Evolutionary conservation across 2,113 vertebrate species (phyloP).

Genomic region (human (Homo sapiens)): DNA sequence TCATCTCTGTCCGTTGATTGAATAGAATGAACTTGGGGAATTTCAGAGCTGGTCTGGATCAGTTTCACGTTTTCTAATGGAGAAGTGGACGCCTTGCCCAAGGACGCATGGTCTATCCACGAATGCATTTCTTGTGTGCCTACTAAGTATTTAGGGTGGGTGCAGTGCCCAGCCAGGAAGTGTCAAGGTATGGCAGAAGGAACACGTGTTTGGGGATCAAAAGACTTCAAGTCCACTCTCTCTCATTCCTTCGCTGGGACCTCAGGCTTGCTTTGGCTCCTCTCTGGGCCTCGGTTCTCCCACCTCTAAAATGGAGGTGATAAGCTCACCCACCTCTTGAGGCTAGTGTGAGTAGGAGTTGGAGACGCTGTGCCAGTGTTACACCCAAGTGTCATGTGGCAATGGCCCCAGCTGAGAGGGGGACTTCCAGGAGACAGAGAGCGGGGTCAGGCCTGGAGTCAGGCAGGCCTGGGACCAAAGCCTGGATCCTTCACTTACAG

Average conservation of each 20-base stretch:
- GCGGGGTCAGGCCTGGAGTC: not conserved
- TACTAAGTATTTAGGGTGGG: not conserved
- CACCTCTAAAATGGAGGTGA: not conserved
- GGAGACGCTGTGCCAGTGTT: too few relatives aligned
- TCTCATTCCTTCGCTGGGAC: not conserved
- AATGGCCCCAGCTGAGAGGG: fast-evolving
- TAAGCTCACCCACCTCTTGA: not conserved
- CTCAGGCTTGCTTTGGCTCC: not conserved
- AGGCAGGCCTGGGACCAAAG: not conserved
- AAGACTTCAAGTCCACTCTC: not conserved
- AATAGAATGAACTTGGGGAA: not conserved
- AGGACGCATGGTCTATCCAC: not conserved
- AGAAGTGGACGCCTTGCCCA: not conserved
- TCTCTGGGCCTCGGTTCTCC: not conserved
- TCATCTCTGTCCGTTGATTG: not conserved
- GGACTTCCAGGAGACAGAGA: not conserved
- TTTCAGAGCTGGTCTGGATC: not conserved
- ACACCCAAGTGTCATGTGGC: not conserved
- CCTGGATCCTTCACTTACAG: not conserved
- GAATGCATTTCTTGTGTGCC: not conserved
- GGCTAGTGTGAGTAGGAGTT: not conserved
- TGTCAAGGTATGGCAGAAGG: not conserved
- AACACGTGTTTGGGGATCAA: not conserved
- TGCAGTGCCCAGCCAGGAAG: not conserved
- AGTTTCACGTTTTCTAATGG: not conserved